Evolutionary conservation across 1,140 invertebrate species (phyloP).

Genomic region (Drosophila ohnishii): DNA sequence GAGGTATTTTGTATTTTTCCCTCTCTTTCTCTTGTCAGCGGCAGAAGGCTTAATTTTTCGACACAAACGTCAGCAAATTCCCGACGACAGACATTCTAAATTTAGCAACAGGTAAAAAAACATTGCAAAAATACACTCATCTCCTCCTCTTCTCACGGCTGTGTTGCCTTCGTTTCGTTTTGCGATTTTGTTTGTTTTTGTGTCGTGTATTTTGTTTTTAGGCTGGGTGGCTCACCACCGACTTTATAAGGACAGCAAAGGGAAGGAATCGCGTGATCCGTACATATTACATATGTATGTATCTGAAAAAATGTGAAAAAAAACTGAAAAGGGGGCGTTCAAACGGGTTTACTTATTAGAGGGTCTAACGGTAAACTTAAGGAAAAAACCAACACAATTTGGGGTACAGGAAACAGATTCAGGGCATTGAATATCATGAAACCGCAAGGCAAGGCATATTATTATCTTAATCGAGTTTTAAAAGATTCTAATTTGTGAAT

Average conservation of each 20-base stretch:
- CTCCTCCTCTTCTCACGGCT: slow-evolving; percentile 13
- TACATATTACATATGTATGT: slow-evolving; percentile 25
- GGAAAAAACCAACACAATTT: neutral
- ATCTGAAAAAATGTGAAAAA: neutral
- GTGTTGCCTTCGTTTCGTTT: slow-evolving; percentile 29
- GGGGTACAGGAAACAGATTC: neutral
- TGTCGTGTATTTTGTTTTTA: slow-evolving; percentile 20
- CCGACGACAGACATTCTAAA: slow-evolving; percentile 74
- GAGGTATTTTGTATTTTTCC: neutral
- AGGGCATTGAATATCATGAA: neutral
- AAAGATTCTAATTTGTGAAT: neutral
- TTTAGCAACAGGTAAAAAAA: slow-evolving; percentile 76
- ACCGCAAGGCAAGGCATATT: slow-evolving; percentile 2
- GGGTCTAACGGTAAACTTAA: slow-evolving; percentile 30
- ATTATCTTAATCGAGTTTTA: slow-evolving; percentile 18
- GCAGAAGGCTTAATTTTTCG: slow-evolving; percentile 56
- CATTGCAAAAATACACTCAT: slow-evolving; percentile 41
- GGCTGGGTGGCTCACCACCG: slow-evolving; percentile 25
- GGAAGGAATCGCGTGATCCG: slow-evolving; percentile 58
- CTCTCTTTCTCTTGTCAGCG: slow-evolving; percentile 4
- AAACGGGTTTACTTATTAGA: slow-evolving; percentile 22
- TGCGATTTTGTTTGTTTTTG: slow-evolving; percentile 35
- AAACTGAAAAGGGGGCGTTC: neutral
- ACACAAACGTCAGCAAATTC: slow-evolving; percentile 68
- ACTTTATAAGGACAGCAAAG: slow-evolving; percentile 55